Conservation (phyloP, 2,888 invertebrate genomes). For the Eupelmus urozonus region DNA sequence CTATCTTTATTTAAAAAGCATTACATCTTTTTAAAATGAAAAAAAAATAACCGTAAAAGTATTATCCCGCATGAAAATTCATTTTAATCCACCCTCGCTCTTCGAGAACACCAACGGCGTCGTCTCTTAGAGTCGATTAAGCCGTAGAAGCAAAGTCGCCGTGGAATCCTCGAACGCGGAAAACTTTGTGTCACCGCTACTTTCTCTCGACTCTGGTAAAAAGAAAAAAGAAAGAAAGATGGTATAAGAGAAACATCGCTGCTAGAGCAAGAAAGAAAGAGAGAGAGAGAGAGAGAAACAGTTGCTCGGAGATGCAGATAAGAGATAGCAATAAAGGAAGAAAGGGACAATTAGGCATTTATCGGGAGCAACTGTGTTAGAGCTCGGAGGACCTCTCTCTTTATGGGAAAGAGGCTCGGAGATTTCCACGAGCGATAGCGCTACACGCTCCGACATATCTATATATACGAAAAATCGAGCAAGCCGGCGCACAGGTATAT, state of each 20-base stretch:
- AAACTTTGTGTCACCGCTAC: conserved; percentile 30
- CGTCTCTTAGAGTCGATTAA: not conserved
- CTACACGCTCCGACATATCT: not conserved
- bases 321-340: conserved; percentile 1
- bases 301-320: not conserved
- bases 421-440: conserved; percentile 37
- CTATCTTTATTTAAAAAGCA: too few species aligned
- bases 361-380: conserved; percentile 27
- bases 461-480: conserved; percentile 26
- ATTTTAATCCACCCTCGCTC: too few species aligned
- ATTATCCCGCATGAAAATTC: too few species aligned
- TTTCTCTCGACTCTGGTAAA: not conserved
- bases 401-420: conserved; percentile 9
- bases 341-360: conserved; percentile 39
- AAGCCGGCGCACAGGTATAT: not conserved
- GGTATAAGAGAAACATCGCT: too few species aligned
- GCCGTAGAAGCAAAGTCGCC: not conserved
- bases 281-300: not conserved
- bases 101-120: not conserved
- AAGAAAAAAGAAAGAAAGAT: not conserved
- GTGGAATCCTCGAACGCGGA: not conserved
- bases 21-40: too few species aligned
- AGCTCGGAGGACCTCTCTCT: not conserved
- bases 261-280: not conserved
- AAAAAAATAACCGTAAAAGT: too few species aligned